A percentile compares a stretch with the other conserved stretches of the same genome.
Evolutionary conservation across 1,140 invertebrate species (phyloP).

Genomic region (Dinoponera quadriceps): DNA sequence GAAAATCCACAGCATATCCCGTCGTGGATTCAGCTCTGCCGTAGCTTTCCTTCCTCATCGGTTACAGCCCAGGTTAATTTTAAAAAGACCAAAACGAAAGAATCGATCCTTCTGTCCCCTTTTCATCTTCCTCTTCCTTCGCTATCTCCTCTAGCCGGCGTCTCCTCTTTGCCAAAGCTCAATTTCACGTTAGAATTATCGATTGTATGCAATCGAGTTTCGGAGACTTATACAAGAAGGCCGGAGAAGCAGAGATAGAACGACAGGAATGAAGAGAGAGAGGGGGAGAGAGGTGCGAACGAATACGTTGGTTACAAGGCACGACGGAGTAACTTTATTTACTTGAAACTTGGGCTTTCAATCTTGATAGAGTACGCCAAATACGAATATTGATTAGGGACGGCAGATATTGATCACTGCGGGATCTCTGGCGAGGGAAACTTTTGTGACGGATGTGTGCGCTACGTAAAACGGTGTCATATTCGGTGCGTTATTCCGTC

Average conservation of each 20-base stretch:
- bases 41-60: conserved; percentile 34
- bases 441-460: not conserved
- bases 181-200: conserved; percentile 64
- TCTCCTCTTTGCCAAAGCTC: conserved; percentile 43
- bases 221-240: conserved; percentile 24
- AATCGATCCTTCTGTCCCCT: conserved; percentile 1
- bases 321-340: conserved; percentile 42
- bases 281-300: conserved; percentile 13
- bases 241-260: not conserved
- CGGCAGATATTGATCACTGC: conserved; percentile 11
- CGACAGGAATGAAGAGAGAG: conserved; percentile 4
- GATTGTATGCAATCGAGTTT: conserved; percentile 63
- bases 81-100: conserved; percentile 61
- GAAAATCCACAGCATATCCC: conserved; percentile 33
- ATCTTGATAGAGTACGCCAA: conserved; percentile 7
- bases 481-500: not conserved
- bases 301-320: conserved; percentile 37
- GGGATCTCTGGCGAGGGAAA: not conserved
- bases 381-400: conserved; percentile 30
- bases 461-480: not conserved
- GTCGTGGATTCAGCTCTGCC: conserved; percentile 42
- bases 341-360: conserved; percentile 45
- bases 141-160: not conserved
- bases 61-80: conserved; percentile 65
- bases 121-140: no score